These are phyloP conservation scores for Pristionchus arcanus DNA, from an alignment of 2,888 invertebrate genomes.

Conservation along the genomic window DNA sequence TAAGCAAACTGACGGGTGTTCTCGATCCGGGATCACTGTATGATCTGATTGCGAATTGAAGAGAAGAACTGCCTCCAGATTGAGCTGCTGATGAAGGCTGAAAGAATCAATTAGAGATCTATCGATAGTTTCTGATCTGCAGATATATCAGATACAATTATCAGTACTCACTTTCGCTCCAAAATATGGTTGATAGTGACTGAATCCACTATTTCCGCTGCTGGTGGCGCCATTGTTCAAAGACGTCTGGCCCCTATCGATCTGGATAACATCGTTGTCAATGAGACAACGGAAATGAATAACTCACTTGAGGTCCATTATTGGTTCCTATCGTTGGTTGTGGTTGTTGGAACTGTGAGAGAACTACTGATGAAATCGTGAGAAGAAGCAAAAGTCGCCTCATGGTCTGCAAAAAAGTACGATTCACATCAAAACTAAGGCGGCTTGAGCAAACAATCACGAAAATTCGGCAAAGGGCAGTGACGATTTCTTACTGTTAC, in stretches of 20 bases:
- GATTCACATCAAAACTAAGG: not conserved
- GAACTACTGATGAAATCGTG: not conserved
- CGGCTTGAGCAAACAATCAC: not conserved
- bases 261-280: not conserved
- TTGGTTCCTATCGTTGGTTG: not conserved
- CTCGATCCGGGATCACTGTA: conserved; percentile 39
- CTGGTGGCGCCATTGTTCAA: not conserved
- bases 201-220: conserved; percentile 19
- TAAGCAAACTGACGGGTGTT: not conserved
- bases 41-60: conserved; percentile 48
- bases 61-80: not conserved
- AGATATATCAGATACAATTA: not conserved
- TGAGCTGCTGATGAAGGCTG: conserved; percentile 26
- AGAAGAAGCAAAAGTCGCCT: not conserved
- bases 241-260: not conserved
- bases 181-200: conserved; percentile 25
- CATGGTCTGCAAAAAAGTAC: not conserved
- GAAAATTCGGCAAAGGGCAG: not conserved
- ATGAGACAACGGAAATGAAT: not conserved
- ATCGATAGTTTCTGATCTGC: not conserved
- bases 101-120: not conserved
- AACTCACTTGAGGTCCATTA: not conserved
- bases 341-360: not conserved
- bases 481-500: not conserved
- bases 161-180: not conserved